Percentiles rank a stretch among this genome's conserved stretches.
phyloP scores from a whole-genome alignment of 1,140 invertebrate species.

The Conus ventricosus region DNA sequence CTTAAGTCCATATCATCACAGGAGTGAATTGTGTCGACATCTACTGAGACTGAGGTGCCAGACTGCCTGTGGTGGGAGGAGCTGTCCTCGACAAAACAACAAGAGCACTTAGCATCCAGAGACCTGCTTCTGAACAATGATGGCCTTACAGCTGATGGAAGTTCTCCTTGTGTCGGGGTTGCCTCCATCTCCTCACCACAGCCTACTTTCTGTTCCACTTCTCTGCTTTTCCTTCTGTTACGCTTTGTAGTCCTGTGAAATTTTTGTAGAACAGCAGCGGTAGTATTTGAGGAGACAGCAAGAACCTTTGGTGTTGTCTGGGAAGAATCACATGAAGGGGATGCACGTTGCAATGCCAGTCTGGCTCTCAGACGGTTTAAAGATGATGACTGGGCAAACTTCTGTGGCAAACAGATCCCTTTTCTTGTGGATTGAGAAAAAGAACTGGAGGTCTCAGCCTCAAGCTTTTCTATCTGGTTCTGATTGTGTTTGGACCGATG shows the following conservation, averaged over 20 bases:
- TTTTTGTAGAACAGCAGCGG: neutral
- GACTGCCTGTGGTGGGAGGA: neutral
- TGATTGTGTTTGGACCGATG: neutral
- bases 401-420: neutral
- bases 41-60: neutral
- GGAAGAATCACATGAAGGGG: neutral
- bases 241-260: constrained; percentile 4
- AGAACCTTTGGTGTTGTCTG: neutral
- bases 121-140: constrained; percentile 20
- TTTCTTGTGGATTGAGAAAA: neutral
- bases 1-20: neutral
- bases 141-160: neutral
- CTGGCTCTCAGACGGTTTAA: constrained; percentile 16
- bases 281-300: neutral
- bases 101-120: constrained; percentile 15
- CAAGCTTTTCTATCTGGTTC: neutral
- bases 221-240: neutral
- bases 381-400: constrained; percentile 10
- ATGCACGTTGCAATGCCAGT: neutral
- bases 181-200: neutral
- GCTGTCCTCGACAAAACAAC: neutral
- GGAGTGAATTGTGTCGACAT: neutral
- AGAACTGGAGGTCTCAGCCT: neutral
- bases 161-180: neutral
- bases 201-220: neutral